Percentiles rank a stretch among this genome's conserved stretches.
These are phyloP conservation scores for Cyrtodaria siliqua DNA, from an alignment of 2,888 invertebrate genomes.

Conservation along the genomic window DNA sequence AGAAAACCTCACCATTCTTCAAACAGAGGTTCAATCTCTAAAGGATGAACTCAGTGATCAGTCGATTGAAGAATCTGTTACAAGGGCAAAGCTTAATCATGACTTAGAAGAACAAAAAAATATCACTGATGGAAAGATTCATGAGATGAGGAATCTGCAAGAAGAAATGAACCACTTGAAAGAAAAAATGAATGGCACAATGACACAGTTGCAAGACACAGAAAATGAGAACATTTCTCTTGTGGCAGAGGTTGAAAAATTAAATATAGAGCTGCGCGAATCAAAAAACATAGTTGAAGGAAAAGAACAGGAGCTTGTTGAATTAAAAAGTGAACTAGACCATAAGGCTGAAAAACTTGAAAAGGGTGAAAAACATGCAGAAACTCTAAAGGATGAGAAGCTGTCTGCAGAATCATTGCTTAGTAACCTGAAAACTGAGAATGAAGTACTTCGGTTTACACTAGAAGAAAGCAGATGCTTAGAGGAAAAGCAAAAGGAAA, in stretches of 20 bases:
- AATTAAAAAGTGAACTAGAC: slow-evolving; percentile 31
- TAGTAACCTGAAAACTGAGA: not conserved
- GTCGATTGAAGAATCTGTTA: slow-evolving; percentile 47
- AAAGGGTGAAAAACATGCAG: not conserved
- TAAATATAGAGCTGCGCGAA: slow-evolving; percentile 26
- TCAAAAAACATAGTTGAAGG: slow-evolving; percentile 41
- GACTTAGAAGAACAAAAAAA: slow-evolving; percentile 45
- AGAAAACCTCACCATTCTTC: slow-evolving; percentile 5
- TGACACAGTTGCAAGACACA: not conserved
- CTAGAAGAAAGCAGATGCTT: not conserved
- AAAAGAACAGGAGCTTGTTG: slow-evolving; percentile 35
- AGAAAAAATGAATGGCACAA: not conserved
- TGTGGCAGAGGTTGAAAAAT: not conserved
- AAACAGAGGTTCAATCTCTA: slow-evolving; percentile 35
- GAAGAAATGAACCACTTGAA: not conserved
- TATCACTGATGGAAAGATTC: slow-evolving; percentile 13
- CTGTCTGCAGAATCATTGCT: not conserved
- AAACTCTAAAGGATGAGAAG: not conserved
- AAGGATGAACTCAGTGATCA: slow-evolving; percentile 56
- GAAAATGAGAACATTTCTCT: not conserved
- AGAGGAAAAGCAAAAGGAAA: not conserved
- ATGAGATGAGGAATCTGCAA: slow-evolving; percentile 2
- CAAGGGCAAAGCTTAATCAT: slow-evolving; percentile 48
- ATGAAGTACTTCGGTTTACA: not conserved
- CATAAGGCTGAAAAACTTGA: slow-evolving; percentile 4